Evolutionary conservation across 2,797 vertebrate genomes (phyloP).

Genomic region (Delichon dasypus): DNA sequence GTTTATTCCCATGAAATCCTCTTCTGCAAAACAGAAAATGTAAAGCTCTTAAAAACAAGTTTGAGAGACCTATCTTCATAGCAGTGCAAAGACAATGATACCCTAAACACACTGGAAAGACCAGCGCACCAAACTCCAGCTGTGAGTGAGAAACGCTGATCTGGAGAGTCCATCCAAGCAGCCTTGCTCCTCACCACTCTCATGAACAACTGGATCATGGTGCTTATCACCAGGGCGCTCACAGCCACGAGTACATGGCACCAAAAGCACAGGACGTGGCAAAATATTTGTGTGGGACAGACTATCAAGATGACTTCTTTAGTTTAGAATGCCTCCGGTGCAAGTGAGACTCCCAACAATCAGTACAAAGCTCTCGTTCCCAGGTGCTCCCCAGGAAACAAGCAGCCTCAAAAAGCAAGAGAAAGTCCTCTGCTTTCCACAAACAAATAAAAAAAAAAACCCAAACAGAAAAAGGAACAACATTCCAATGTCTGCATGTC

Average conservation of each 20-base stretch:
- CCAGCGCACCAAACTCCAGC: neutral
- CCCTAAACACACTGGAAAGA: neutral
- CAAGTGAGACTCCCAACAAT: neutral
- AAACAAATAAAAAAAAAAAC: neutral
- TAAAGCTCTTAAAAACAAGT: neutral
- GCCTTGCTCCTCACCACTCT: neutral
- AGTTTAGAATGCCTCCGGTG: neutral
- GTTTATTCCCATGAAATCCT: neutral
- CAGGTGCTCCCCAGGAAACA: neutral
- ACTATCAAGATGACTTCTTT: neutral
- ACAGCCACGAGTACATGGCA: neutral
- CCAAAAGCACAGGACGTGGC: neutral
- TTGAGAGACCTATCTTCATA: neutral
- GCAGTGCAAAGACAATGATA: neutral
- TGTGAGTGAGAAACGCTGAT: neutral
- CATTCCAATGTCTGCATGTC: neutral
- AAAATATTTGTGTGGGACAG: neutral
- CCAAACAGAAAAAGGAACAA: accelerated
- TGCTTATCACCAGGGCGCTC: neutral
- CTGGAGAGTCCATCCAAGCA: neutral
- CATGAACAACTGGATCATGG: accelerated
- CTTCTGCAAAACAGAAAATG: neutral
- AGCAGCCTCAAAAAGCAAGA: neutral
- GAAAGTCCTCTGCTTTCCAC: neutral
- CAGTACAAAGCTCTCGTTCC: neutral